Base-by-base conservation (phyloP, 2,888 invertebrate genomes). In the Erebia ligea region DNA sequence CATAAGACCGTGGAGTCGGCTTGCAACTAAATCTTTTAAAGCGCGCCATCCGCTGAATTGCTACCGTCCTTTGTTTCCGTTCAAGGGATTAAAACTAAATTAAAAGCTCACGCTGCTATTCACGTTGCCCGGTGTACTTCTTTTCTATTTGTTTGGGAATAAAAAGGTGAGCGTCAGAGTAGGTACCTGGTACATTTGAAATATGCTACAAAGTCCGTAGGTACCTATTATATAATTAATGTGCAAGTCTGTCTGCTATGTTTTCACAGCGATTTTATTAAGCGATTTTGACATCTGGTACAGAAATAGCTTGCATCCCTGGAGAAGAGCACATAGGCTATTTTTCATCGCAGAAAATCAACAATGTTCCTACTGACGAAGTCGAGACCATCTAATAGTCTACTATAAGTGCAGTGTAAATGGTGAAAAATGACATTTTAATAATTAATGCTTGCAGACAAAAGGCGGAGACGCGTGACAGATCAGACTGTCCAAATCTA, bases 21-120 rank as follows among this genome's bases (percentile, higher is more conserved):
- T 48, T 57, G 56, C 65, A 56, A 40, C 69, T 57, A 68, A 52
- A 68, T 68, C 68, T 61, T 68, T 68, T 68, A 54, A 68, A 42
- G 17, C 54, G 59, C 42, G 19, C 52, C 52, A 61, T 54, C 13
- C 61, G 61, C 61, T 68, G 42, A 40, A 19, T 42, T 40, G 8
- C 50, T 61, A 15, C 6, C 34, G 52, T 21, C 13, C 56, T 66
- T 66, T 66, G 65, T 66, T 56, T 66, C 19, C 19, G 13, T 19
- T 66, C 56, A 21, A 56, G 45, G 65, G 65, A 66, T 66, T 56
- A 54, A 66, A 65, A 65, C 42, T 52, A 56, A 66, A 66, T 66
- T 66, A 40, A 54, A 56, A 56, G 19, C 54, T 54, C 52, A n/a
- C 54, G 64, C 40, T 50, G 64, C 64, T 10, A 10, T 25, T 63